Percentiles rank a stretch among this genome's conserved stretches.
phyloP scores from a whole-genome alignment of 2,113 vertebrate genomes.

The Ptilonorhynchus violaceus region DNA sequence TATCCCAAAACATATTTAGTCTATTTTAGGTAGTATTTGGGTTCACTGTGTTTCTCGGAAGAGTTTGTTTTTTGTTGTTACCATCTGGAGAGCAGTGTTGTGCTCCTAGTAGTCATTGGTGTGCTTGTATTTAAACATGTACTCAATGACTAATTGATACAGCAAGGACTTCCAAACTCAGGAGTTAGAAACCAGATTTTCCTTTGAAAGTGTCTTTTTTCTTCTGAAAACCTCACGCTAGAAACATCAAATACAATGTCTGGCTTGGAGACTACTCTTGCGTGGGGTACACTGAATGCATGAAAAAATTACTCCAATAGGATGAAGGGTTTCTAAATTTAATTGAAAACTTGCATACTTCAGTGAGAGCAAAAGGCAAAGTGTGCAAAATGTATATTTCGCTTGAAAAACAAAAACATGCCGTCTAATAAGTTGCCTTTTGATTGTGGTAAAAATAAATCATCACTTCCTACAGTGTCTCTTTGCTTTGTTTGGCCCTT shows the following conservation, averaged over 20 bases:
- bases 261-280: not conserved
- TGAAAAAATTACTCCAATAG: not conserved
- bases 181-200: not conserved
- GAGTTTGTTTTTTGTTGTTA: not conserved
- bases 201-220: not conserved
- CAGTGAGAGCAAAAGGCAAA: not conserved
- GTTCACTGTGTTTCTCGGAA: not conserved
- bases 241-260: not conserved
- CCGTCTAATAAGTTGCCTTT: not conserved
- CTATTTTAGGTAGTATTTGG: not conserved
- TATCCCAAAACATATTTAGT: not conserved
- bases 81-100: not conserved
- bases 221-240: not conserved
- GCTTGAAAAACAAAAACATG: not conserved
- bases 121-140: not conserved
- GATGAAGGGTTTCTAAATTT: not conserved
- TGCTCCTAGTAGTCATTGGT: not conserved
- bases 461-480: not conserved
- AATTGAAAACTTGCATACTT: not conserved
- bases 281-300: accelerated
- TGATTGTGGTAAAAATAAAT: not conserved
- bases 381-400: not conserved
- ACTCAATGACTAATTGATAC: not conserved
- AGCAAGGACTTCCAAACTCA: not conserved
- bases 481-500: not conserved